Evolutionary conservation across 2,888 invertebrate species (phyloP).

Genomic region (Rotaria socialis): DNA sequence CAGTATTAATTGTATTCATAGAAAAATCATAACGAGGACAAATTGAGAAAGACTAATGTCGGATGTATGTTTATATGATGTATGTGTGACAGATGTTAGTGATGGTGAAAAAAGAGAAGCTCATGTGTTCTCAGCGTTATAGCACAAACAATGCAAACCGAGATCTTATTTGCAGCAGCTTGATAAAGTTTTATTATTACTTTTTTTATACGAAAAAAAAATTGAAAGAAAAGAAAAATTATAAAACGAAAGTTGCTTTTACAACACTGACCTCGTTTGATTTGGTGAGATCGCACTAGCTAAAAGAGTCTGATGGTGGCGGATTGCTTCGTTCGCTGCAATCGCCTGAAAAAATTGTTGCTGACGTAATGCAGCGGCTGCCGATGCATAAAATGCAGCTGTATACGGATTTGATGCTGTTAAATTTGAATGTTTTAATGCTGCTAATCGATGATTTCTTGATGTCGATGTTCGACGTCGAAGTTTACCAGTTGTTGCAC

Average conservation of each 20-base stretch:
- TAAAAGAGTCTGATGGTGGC: not conserved
- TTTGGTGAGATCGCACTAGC: not conserved
- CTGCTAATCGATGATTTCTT: constrained; percentile 15
- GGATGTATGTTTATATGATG: constrained; percentile 19
- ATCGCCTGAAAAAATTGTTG: not conserved
- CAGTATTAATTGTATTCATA: not conserved
- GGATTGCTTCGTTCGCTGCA: not conserved
- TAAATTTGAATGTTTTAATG: not conserved
- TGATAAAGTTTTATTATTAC: constrained; percentile 1
- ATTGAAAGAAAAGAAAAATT: not conserved
- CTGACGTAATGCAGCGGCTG: not conserved
- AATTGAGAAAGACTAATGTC: constrained; percentile 25
- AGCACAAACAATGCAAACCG: not conserved
- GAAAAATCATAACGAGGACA: not conserved
- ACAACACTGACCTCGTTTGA: constrained; percentile 9
- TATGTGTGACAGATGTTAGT: not conserved
- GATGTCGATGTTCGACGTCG: constrained; percentile 78
- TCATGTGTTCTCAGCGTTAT: not conserved
- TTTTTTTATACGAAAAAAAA: not conserved
- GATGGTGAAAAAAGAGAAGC: not conserved
- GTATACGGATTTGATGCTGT: not conserved
- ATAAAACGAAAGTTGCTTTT: not conserved
- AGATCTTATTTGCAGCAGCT: constrained; percentile 1
- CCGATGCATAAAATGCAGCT: constrained; percentile 31
- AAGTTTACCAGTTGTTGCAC: constrained; percentile 91